These are phyloP conservation scores for Zaprionus tsacasi DNA, from an alignment of 1,140 invertebrate genomes.

Conservation along the genomic window DNA sequence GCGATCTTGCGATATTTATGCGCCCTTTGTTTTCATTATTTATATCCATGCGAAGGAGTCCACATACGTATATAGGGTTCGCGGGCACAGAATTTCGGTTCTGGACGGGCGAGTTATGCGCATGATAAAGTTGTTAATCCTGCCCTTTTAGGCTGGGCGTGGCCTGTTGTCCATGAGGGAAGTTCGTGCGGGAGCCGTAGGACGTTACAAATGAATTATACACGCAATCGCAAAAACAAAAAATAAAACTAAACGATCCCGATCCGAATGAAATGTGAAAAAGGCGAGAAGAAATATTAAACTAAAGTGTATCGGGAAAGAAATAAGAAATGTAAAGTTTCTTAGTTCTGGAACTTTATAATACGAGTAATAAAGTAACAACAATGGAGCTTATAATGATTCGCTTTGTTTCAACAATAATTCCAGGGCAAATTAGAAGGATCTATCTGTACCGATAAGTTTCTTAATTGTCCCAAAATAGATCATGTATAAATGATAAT, in stretches of 20 bases:
- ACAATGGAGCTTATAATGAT: too few species aligned
- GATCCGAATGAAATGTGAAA: background rate
- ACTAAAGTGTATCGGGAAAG: too few species aligned
- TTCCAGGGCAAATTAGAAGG: too few species aligned
- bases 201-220: constrained; percentile 55
- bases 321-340: too few species aligned
- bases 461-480: too few species aligned
- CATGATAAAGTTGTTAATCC: constrained; percentile 73
- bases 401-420: too few species aligned
- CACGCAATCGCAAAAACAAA: background rate
- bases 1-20: constrained; percentile 72
- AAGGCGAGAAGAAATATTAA: background rate
- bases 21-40: constrained; percentile 71
- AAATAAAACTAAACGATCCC: background rate
- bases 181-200: constrained; percentile 23
- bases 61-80: constrained; percentile 16
- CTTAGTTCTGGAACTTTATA: too few species aligned
- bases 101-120: constrained; percentile 17
- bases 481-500: too few species aligned
- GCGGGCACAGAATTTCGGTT: constrained; percentile 1
- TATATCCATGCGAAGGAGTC: constrained; percentile 40
- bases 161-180: constrained; percentile 53
- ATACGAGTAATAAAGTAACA: too few species aligned
- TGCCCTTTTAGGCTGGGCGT: constrained; percentile 43
- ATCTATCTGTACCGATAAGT: too few species aligned